Evolutionary conservation across 2,113 vertebrate species (phyloP).

Genomic region (Pitta sordida): DNA sequence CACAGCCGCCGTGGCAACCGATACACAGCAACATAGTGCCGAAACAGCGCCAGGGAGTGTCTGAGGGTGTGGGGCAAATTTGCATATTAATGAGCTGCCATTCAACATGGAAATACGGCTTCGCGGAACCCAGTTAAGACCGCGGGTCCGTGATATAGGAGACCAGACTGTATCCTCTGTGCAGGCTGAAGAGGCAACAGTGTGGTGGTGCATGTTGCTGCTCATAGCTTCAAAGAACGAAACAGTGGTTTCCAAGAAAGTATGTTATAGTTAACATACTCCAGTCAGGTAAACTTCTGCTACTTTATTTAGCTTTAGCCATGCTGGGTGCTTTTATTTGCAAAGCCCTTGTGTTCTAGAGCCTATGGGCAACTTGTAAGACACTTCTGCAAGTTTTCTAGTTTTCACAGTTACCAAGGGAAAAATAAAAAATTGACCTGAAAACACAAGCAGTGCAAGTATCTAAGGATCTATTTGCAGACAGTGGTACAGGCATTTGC

Average conservation of each 20-base stretch:
- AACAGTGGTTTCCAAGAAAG: neutral
- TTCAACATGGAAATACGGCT: too few relatives aligned
- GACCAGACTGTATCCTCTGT: rapidly evolving
- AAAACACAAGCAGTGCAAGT: neutral
- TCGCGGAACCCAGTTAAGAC: too few relatives aligned
- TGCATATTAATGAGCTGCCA: too few relatives aligned
- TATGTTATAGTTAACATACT: neutral
- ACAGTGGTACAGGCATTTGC: slow-evolving; percentile 5
- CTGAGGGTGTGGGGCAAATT: too few relatives aligned
- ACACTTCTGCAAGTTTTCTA: neutral
- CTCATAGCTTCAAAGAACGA: neutral
- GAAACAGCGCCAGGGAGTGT: too few relatives aligned
- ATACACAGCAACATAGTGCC: too few relatives aligned
- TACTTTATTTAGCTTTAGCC: neutral
- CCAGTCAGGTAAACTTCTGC: neutral
- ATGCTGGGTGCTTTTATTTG: neutral
- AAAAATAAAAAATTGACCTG: neutral
- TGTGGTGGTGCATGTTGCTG: rapidly evolving
- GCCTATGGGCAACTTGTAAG: neutral
- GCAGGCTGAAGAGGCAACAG: neutral
- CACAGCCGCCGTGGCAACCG: too few relatives aligned
- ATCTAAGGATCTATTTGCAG: neutral
- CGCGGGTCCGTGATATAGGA: too few relatives aligned
- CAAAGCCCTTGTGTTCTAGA: neutral
- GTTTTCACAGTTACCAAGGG: neutral